These are phyloP conservation scores for Mylabris phalerata DNA, from an alignment of 1,140 invertebrate genomes.

Conservation along the genomic window DNA sequence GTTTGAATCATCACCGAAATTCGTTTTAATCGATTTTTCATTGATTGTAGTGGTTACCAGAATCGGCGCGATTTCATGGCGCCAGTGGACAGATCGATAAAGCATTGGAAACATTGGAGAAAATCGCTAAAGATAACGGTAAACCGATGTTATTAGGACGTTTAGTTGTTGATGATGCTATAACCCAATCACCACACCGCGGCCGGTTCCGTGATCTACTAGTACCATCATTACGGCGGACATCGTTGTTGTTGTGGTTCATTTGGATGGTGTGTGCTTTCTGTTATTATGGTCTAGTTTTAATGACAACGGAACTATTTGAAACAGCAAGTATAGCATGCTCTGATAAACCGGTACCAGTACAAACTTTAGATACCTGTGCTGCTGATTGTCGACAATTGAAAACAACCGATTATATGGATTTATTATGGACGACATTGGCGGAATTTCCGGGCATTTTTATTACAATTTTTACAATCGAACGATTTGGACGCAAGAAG, in stretches of 20 bases:
- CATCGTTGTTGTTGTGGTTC: constrained; percentile 85
- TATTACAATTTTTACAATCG: constrained; percentile 86
- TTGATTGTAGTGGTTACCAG: constrained; percentile 75
- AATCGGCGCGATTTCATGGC: constrained; percentile 85
- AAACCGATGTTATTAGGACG: constrained; percentile 82
- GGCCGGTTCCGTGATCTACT: constrained; percentile 73
- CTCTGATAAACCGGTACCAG: constrained; percentile 33
- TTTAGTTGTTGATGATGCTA: constrained; percentile 73
- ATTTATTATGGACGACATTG: constrained; percentile 88
- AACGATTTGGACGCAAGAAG: constrained; percentile 82
- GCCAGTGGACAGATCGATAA: constrained; percentile 78
- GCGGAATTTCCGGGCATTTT: constrained; percentile 95
- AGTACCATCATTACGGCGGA: constrained; percentile 70
- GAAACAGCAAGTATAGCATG: constrained; percentile 54
- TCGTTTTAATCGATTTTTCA: not conserved
- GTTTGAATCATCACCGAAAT: not conserved
- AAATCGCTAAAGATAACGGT: constrained; percentile 79
- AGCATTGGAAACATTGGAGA: constrained; percentile 74
- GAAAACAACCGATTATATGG: constrained; percentile 82
- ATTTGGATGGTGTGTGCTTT: constrained; percentile 94
- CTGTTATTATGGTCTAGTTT: constrained; percentile 91
- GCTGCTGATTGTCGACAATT: constrained; percentile 68
- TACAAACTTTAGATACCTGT: constrained; percentile 48
- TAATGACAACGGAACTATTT: constrained; percentile 93
- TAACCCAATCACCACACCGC: constrained; percentile 50